Evolutionary conservation across 2,113 vertebrate genomes (phyloP).

Genomic region (Peucedramus taeniatus): DNA sequence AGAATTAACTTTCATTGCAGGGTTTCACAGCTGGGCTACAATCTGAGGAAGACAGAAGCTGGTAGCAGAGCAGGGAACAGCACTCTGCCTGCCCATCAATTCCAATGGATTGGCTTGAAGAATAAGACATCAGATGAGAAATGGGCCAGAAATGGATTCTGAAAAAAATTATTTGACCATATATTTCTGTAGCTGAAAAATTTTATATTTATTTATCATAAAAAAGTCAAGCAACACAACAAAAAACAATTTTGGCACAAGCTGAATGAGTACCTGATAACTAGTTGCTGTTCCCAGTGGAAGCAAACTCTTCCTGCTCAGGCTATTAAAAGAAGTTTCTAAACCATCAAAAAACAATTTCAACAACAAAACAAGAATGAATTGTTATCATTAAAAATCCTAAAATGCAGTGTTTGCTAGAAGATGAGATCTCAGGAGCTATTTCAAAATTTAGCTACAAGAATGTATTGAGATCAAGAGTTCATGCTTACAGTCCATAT

Average conservation of each 20-base stretch:
- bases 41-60: background rate
- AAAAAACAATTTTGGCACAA: background rate
- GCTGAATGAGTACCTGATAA: background rate
- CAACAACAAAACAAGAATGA: background rate
- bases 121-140: background rate
- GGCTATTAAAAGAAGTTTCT: background rate
- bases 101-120: background rate
- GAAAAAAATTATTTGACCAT: background rate
- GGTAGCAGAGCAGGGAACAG: background rate
- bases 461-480: background rate
- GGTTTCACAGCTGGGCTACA: background rate
- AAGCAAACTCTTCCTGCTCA: background rate
- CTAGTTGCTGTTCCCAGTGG: background rate
- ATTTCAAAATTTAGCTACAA: background rate
- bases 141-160: background rate
- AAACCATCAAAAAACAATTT: background rate
- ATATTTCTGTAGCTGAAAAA: background rate
- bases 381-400: background rate
- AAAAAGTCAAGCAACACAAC: background rate
- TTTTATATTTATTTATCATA: background rate
- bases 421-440: background rate
- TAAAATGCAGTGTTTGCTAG: background rate
- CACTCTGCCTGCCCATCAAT: background rate
- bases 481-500: background rate
- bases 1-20: background rate